These are phyloP conservation scores for Nesometra sesokonis DNA, from an alignment of 35 echinoderm and acorn worm species.

Conservation along the genomic window DNA sequence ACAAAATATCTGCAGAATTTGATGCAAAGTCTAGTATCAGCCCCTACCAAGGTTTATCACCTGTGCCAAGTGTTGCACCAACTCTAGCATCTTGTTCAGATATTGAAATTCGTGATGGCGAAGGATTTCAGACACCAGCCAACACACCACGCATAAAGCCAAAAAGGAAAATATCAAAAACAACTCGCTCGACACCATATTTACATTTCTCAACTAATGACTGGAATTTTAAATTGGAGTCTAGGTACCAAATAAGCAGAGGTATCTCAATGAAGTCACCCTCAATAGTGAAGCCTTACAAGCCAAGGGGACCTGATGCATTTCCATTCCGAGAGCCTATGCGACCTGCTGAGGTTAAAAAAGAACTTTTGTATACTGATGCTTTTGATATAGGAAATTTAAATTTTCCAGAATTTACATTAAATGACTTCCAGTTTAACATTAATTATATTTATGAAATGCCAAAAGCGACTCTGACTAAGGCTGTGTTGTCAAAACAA, in stretches of 20 bases:
- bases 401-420: slow-evolving; percentile 53
- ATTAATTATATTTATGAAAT: slow-evolving; percentile 20
- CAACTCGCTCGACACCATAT: neutral
- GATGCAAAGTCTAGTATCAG: neutral
- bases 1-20: neutral
- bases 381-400: slow-evolving; percentile 44
- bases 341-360: slow-evolving; percentile 50
- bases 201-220: slow-evolving; percentile 10
- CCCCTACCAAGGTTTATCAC: neutral
- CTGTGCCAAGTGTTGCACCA: slow-evolving; percentile 60
- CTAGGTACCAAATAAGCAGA: slow-evolving; percentile 44
- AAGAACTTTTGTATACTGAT: slow-evolving; percentile 62
- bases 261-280: slow-evolving; percentile 31
- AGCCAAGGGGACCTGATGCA: slow-evolving; percentile 74
- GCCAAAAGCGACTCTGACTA: slow-evolving; percentile 38
- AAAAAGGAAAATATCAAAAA: slow-evolving; percentile 18
- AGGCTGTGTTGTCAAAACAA: slow-evolving; percentile 78
- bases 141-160: slow-evolving; percentile 53
- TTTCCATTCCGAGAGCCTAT: slow-evolving; percentile 72
- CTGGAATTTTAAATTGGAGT: slow-evolving; percentile 60
- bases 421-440: slow-evolving; percentile 60
- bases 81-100: slow-evolving; percentile 52
- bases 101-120: slow-evolving; percentile 10
- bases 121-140: slow-evolving; percentile 28
- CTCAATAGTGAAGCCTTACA: slow-evolving; percentile 78